Percentiles rank a stretch among this genome's conserved stretches.
phyloP scores from a whole-genome alignment of 2,888 invertebrate genomes.

The Nephrotoma appendiculata region DNA sequence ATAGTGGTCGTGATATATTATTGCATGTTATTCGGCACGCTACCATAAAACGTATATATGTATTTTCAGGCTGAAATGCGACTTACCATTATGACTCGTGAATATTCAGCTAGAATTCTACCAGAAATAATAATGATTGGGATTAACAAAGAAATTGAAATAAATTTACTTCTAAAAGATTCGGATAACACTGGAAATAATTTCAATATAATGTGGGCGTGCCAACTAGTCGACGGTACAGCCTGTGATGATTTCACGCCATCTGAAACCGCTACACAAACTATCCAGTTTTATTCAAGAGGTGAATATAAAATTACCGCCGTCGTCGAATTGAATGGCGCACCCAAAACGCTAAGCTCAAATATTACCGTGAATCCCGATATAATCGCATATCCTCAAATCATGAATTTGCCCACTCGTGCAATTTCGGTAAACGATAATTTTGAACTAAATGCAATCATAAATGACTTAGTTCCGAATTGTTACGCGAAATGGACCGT shows the following conservation, averaged over 20 bases:
- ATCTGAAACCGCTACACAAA: neutral
- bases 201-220: neutral
- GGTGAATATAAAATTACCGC: neutral
- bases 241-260: neutral
- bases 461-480: conserved; percentile 3
- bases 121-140: neutral
- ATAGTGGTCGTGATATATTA: neutral
- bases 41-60: neutral
- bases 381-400: neutral
- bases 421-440: neutral
- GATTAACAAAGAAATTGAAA: neutral
- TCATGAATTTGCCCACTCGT: neutral
- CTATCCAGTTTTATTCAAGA: neutral
- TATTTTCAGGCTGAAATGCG: neutral
- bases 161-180: neutral
- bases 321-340: neutral
- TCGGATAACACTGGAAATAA: neutral
- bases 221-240: neutral
- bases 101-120: neutral
- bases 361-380: neutral
- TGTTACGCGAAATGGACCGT: conserved; percentile 1
- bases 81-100: neutral
- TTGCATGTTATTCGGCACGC: neutral
- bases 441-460: neutral
- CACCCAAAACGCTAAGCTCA: neutral